These are phyloP conservation scores for Venustaconcha ellipsiformis DNA, from an alignment of 1,140 invertebrate species.

Conservation along the genomic window DNA sequence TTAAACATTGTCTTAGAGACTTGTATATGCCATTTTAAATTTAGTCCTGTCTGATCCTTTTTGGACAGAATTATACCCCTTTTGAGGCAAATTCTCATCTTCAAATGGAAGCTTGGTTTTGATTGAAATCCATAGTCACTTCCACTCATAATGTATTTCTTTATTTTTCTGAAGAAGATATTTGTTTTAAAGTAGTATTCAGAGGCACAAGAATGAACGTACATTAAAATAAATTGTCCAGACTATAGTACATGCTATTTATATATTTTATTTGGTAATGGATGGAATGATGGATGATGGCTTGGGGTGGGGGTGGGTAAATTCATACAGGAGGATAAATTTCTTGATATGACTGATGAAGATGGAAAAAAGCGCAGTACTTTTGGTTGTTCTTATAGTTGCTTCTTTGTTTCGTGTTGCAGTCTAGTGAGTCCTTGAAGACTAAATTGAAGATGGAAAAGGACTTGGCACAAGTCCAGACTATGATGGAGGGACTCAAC, in stretches of 20 bases:
- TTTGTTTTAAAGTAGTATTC: not conserved
- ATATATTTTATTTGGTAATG: not conserved
- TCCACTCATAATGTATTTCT: not conserved
- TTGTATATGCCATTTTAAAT: too few species aligned
- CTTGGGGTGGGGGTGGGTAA: not conserved
- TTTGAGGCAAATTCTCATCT: too few species aligned
- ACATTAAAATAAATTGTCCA: not conserved
- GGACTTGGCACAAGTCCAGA: conserved; percentile 85
- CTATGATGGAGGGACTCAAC: conserved; percentile 85
- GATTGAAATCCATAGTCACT: not conserved
- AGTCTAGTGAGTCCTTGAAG: conserved; percentile 64
- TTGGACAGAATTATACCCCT: too few species aligned
- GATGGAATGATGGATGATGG: not conserved
- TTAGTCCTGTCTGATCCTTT: too few species aligned
- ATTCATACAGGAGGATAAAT: not conserved
- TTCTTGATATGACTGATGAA: conserved; percentile 2
- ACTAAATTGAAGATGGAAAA: conserved; percentile 75
- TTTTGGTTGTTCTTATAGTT: not conserved
- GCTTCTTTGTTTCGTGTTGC: conserved; percentile 10
- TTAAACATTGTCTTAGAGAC: too few species aligned
- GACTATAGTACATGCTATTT: not conserved
- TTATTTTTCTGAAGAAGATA: not conserved
- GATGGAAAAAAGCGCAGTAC: not conserved
- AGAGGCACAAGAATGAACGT: not conserved
- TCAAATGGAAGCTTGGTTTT: too few species aligned